Evolutionary conservation across 2,888 invertebrate genomes (phyloP).

Genomic region (Morpho deidamia): DNA sequence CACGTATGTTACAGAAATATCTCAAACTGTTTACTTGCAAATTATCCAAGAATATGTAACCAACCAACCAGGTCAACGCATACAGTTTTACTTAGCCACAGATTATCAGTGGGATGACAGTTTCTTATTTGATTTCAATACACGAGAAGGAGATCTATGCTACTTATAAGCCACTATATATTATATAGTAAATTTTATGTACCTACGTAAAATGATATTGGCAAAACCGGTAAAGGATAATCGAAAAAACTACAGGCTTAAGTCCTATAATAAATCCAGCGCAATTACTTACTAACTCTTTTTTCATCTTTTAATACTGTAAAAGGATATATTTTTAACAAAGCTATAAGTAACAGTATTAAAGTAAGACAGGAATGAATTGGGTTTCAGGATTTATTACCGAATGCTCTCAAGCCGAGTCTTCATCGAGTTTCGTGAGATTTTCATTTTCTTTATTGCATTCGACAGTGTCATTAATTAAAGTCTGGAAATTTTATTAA

Average conservation of each 20-base stretch:
- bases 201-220: neutral
- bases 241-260: too few relatives aligned
- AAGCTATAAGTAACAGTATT: slow-evolving; percentile 6
- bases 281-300: too few relatives aligned
- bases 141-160: too few relatives aligned
- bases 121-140: too few relatives aligned
- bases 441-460: slow-evolving; percentile 46
- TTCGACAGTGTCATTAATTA: slow-evolving; percentile 28
- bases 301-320: neutral
- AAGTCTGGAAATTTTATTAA: slow-evolving; percentile 13
- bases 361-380: slow-evolving; percentile 41
- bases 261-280: too few relatives aligned
- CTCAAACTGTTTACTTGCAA: neutral
- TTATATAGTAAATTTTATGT: neutral
- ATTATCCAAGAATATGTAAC: too few relatives aligned
- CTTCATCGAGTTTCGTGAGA: slow-evolving; percentile 33
- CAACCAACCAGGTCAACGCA: too few relatives aligned
- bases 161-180: neutral
- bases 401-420: slow-evolving; percentile 70
- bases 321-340: slow-evolving; percentile 2
- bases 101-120: too few relatives aligned
- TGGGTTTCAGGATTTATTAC: slow-evolving; percentile 68
- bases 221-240: too few relatives aligned
- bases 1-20: slow-evolving; percentile 2
- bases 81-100: too few relatives aligned